Conservation (phyloP, 1,140 invertebrate species). For the Cotesia vestalis region DNA sequence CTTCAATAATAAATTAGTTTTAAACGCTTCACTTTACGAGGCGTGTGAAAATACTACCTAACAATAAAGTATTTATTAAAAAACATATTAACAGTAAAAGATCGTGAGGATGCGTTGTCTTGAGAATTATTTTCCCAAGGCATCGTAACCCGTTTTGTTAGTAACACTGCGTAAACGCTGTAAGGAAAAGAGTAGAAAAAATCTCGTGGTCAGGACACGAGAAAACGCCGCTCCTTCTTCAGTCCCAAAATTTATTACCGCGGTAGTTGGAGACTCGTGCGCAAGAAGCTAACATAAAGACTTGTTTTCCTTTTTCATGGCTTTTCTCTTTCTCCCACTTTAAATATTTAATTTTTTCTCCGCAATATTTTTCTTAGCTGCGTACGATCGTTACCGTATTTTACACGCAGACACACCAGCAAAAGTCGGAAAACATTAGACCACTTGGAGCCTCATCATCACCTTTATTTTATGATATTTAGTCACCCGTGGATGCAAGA, state of each 20-base stretch:
- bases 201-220: constrained; percentile 1
- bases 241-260: constrained; percentile 29
- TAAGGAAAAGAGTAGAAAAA: neutral
- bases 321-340: neutral
- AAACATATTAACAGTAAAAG: constrained; percentile 19
- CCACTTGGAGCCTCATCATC: neutral
- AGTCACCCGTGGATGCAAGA: neutral
- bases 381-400: constrained; percentile 12
- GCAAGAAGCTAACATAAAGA: constrained; percentile 31
- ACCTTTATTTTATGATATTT: neutral
- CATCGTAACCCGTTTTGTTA: neutral
- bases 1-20: too few species aligned
- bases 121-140: constrained; percentile 1
- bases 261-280: constrained; percentile 10
- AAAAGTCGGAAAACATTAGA: too few species aligned
- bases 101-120: constrained; percentile 19
- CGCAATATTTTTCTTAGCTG: neutral
- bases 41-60: too few species aligned
- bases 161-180: constrained; percentile 4
- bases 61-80: constrained; percentile 27
- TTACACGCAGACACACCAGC: neutral
- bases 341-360: neutral
- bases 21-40: too few species aligned
- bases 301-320: neutral
- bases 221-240: constrained; percentile 25